Conservation (phyloP, 2,888 invertebrate species). For the Lagria hirta region DNA sequence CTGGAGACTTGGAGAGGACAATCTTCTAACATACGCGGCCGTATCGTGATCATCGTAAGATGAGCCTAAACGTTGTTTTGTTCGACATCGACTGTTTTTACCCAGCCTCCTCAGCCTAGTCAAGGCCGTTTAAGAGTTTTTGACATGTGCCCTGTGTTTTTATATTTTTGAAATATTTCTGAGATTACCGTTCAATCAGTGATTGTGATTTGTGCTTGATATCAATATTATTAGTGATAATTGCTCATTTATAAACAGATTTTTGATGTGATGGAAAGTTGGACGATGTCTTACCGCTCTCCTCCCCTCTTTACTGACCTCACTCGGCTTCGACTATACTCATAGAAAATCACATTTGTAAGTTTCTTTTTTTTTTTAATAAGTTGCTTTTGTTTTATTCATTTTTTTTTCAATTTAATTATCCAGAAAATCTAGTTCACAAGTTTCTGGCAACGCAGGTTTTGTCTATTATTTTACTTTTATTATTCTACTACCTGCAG, state of each 20-base stretch:
- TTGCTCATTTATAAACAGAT: conserved; percentile 47
- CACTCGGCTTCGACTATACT: conserved; percentile 41
- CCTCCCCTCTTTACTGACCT: conserved; percentile 39
- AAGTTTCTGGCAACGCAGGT: no score
- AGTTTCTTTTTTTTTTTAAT: conserved; percentile 34
- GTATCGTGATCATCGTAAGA: no score
- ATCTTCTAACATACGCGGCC: no score
- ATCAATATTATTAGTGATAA: conserved; percentile 41
- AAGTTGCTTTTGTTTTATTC: no score
- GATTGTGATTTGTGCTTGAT: conserved; percentile 25
- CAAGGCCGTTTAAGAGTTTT: conserved; percentile 40
- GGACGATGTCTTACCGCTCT: conserved; percentile 42
- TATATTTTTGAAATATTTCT: conserved; percentile 22
- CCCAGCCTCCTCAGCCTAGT: conserved; percentile 36
- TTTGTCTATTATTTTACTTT: no score
- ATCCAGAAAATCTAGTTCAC: no score
- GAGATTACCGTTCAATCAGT: conserved; percentile 18
- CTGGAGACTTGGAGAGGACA: no score
- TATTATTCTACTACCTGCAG: no score
- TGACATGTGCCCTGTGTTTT: conserved; percentile 20
- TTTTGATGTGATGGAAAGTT: conserved; percentile 50
- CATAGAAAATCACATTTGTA: conserved; percentile 46
- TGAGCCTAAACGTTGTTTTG: conserved; percentile 28
- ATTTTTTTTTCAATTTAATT: no score
- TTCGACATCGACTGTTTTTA: no score